A percentile compares a stretch with the other conserved stretches of the same genome.
These are phyloP conservation scores for Strix aluco DNA, from an alignment of 2,113 vertebrate species.

Conservation along the genomic window DNA sequence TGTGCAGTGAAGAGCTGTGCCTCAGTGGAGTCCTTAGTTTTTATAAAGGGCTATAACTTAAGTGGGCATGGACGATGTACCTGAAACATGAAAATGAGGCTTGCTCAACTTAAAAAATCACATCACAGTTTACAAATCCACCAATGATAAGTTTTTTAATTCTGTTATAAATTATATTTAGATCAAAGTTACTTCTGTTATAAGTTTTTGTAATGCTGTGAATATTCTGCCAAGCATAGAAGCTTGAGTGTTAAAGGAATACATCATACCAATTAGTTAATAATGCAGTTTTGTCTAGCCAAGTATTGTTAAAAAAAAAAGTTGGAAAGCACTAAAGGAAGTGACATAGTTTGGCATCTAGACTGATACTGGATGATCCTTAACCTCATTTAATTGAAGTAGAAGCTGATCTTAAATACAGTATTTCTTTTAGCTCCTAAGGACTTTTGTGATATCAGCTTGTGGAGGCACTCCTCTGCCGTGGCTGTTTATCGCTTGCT, in stretches of 20 bases:
- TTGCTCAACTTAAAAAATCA: not conserved
- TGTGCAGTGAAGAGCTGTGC: not conserved
- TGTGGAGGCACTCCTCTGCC: not conserved
- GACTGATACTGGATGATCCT: not conserved
- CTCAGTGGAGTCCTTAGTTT: not conserved
- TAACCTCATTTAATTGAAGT: constrained; percentile 17
- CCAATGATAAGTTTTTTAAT: not conserved
- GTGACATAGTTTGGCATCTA: constrained; percentile 23
- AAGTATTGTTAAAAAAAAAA: not conserved
- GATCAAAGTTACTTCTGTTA: not conserved
- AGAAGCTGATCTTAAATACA: not conserved
- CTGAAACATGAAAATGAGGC: not conserved
- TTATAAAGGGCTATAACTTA: not conserved
- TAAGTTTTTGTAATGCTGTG: not conserved
- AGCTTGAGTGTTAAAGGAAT: constrained; percentile 1
- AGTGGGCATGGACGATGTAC: not conserved
- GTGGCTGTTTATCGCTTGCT: accelerated
- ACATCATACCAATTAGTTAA: constrained; percentile 44
- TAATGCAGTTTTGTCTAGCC: constrained; percentile 11
- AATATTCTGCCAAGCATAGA: not conserved
- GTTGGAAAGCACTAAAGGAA: constrained; percentile 33
- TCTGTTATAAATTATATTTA: not conserved
- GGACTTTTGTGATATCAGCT: not conserved
- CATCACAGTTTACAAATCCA: not conserved
- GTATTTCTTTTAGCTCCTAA: not conserved